These are phyloP conservation scores for Pygocentrus nattereri DNA, from an alignment of 2,797 vertebrate genomes.

Conservation along the genomic window DNA sequence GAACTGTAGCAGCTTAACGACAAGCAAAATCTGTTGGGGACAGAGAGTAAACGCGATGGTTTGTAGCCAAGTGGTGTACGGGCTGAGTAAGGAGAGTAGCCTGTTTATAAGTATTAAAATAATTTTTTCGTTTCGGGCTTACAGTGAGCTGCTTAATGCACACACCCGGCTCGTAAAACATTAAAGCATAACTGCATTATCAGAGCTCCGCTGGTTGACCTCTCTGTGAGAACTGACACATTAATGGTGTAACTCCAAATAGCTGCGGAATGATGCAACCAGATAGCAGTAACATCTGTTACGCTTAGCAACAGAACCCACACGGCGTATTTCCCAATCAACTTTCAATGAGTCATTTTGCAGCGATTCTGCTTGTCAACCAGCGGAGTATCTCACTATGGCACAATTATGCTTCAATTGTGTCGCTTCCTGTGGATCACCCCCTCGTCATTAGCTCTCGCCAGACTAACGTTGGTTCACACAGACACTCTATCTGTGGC, in stretches of 20 bases:
- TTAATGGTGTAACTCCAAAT: slow-evolving; percentile 49
- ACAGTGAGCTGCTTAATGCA: neutral
- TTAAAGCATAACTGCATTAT: slow-evolving; percentile 34
- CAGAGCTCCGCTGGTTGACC: slow-evolving; percentile 35
- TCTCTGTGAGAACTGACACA: slow-evolving; percentile 39
- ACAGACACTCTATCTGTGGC: slow-evolving; percentile 11
- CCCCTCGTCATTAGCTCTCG: neutral
- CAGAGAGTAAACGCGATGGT: neutral
- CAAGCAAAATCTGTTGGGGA: too few species aligned
- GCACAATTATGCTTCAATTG: slow-evolving; percentile 8
- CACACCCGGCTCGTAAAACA: slow-evolving; percentile 21
- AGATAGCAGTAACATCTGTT: slow-evolving; percentile 52
- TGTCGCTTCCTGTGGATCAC: slow-evolving; percentile 21
- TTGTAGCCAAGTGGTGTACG: neutral
- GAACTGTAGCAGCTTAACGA: neutral
- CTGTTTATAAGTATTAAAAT: neutral
- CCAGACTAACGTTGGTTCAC: slow-evolving; percentile 37
- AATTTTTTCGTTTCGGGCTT: slow-evolving; percentile 6
- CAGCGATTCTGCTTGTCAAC: neutral
- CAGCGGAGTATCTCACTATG: slow-evolving; percentile 8
- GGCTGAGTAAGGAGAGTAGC: neutral
- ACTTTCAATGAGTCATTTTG: slow-evolving; percentile 4
- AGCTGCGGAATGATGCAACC: slow-evolving; percentile 55
- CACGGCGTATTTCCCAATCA: slow-evolving; percentile 21
- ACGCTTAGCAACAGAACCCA: slow-evolving; percentile 44